Percentiles rank a stretch among this genome's conserved stretches.
phyloP scores from a whole-genome alignment of 2,113 vertebrate species.

The Notarius quadriscutis region DNA sequence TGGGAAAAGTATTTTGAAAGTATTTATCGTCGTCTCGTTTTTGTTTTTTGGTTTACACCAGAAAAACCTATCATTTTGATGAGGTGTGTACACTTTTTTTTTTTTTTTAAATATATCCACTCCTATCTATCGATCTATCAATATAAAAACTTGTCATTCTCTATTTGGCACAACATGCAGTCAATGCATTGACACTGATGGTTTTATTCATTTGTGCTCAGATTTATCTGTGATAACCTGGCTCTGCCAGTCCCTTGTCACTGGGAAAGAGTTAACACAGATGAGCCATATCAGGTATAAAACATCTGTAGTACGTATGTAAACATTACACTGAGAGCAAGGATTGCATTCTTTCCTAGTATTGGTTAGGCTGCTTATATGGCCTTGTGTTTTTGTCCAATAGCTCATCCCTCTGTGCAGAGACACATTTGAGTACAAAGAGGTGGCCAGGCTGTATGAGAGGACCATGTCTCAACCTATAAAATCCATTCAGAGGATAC shows the following conservation, averaged over 20 bases:
- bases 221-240: constrained; percentile 93
- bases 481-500: constrained; percentile 91
- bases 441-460: constrained; percentile 88
- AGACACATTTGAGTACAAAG: constrained; percentile 91
- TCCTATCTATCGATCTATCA: not conserved
- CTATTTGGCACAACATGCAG: not conserved
- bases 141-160: not conserved
- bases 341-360: not conserved
- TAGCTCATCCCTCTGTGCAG: constrained; percentile 60
- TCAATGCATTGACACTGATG: not conserved
- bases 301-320: not conserved
- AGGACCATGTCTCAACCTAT: constrained; percentile 90
- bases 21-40: no score
- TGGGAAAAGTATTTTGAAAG: no score
- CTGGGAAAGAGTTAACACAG: constrained; percentile 92
- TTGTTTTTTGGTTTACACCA: no score
- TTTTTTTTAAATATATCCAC: no score
- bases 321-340: not conserved
- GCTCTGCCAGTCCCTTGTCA: constrained; percentile 88
- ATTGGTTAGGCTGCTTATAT: not conserved
- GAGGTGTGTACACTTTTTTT: no score
- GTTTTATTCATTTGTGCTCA: constrained; percentile 54
- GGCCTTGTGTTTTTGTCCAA: not conserved
- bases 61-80: no score
- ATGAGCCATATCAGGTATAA: constrained; percentile 87